Evolutionary conservation across 2,888 invertebrate species (phyloP).

Genomic region (Pseudanteris insignis): DNA sequence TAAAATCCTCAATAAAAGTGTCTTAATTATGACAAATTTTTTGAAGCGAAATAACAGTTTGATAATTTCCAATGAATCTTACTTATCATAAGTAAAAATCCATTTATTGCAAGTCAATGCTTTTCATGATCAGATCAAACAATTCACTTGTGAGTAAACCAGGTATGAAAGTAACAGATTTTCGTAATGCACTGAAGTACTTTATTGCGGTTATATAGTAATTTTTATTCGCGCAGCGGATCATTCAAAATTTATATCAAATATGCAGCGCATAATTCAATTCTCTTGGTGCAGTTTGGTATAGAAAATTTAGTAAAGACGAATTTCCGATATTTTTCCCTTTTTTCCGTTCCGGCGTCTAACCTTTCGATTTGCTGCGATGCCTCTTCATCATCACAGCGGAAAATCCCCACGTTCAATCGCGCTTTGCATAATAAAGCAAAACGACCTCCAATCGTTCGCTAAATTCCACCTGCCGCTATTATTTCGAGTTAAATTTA

Average conservation of each 20-base stretch:
- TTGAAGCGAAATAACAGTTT: too few species aligned
- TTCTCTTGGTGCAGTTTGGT: slow-evolving; percentile 11
- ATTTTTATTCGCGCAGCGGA: slow-evolving; percentile 1
- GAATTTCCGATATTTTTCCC: slow-evolving; percentile 17
- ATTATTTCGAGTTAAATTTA: slow-evolving; percentile 38
- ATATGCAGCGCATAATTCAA: slow-evolving; percentile 19
- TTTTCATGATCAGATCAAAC: too few species aligned
- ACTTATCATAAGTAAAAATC: too few species aligned
- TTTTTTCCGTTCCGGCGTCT: slow-evolving; percentile 21
- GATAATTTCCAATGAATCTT: too few species aligned
- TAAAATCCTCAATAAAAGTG: too few species aligned
- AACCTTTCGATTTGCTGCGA: slow-evolving; percentile 28
- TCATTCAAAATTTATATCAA: slow-evolving; percentile 8
- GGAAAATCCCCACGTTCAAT: slow-evolving; percentile 36
- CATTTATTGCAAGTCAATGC: too few species aligned
- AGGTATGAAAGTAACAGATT: too few species aligned
- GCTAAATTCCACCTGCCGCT: slow-evolving; percentile 37
- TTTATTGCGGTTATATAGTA: slow-evolving; percentile 1
- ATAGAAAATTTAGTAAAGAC: slow-evolving; percentile 19
- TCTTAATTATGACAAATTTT: too few species aligned
- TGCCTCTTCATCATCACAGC: slow-evolving; percentile 34
- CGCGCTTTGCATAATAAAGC: slow-evolving; percentile 45
- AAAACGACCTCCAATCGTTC: slow-evolving; percentile 40
- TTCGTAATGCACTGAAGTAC: too few species aligned
- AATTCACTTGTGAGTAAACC: too few species aligned